phyloP scores from a whole-genome alignment of 2,888 invertebrate species.

The Pandemis heparana region DNA sequence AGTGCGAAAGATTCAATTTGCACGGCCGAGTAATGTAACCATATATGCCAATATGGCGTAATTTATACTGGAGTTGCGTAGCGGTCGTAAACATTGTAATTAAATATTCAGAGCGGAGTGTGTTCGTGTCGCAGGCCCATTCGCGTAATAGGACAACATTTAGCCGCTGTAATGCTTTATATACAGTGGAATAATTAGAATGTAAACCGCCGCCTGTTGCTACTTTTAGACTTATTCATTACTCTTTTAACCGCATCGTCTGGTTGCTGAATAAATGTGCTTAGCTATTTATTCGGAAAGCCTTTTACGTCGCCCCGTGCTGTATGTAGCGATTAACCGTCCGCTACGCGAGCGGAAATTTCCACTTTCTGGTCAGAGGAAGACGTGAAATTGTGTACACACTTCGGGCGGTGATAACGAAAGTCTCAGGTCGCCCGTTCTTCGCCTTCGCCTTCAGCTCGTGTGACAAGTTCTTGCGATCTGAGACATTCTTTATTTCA shows the following conservation, averaged over 20 bases:
- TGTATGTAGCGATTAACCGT: too few species aligned
- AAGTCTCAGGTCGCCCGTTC: too few species aligned
- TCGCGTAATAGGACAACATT: conserved; percentile 20
- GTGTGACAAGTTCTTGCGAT: too few species aligned
- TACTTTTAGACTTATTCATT: conserved; percentile 2
- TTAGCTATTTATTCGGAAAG: not conserved
- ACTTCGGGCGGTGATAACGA: too few species aligned
- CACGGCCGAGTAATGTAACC: not conserved
- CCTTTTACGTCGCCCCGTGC: too few species aligned
- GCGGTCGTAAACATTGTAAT: conserved; percentile 22
- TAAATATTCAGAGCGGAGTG: conserved; percentile 22
- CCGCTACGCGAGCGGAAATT: too few species aligned
- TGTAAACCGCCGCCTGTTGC: conserved; percentile 18
- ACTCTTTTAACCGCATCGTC: not conserved
- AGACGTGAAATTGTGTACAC: too few species aligned
- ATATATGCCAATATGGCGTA: conserved; percentile 5
- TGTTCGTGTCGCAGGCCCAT: conserved; percentile 27
- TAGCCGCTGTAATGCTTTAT: conserved; percentile 13
- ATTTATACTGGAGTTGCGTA: conserved; percentile 13
- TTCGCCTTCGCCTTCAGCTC: too few species aligned
- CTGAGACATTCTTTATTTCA: too few species aligned
- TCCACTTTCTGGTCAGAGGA: too few species aligned
- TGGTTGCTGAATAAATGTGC: not conserved
- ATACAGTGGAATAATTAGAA: conserved; percentile 15
- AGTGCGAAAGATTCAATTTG: conserved; percentile 13